Percentiles rank a stretch among this genome's conserved stretches.
Conservation (phyloP, 2,888 invertebrate genomes). For the Aproaerema taeniolella region DNA sequence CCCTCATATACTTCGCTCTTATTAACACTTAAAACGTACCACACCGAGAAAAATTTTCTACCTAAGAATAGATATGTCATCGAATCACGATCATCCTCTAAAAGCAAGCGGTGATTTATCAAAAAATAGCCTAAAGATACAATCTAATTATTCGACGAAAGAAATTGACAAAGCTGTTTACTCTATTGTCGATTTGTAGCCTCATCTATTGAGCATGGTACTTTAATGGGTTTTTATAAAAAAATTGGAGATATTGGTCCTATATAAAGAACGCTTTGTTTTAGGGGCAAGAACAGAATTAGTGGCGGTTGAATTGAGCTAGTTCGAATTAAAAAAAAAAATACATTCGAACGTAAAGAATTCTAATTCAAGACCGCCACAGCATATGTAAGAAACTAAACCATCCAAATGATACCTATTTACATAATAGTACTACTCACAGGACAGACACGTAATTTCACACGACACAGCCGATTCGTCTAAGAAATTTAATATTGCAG, state of each 20-base stretch:
- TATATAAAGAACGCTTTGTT: constrained; percentile 2
- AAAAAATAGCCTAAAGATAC: constrained; percentile 21
- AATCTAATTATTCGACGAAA: constrained; percentile 11
- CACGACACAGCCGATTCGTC: constrained; percentile 76
- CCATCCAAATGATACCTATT: constrained; percentile 31
- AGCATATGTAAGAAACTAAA: constrained; percentile 6
- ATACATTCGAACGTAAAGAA: too few relatives aligned
- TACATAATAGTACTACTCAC: constrained; percentile 67
- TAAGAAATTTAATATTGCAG: constrained; percentile 62
- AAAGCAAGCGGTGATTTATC: constrained; percentile 56
- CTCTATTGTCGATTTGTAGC: constrained; percentile 10
- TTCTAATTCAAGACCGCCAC: too few relatives aligned
- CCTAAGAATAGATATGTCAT: constrained; percentile 74
- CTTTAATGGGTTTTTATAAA: neutral
- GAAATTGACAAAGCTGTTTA: constrained; percentile 3
- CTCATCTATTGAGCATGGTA: constrained; percentile 14
- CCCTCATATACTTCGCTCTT: too few relatives aligned
- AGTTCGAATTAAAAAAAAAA: too few relatives aligned
- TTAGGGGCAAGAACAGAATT: constrained; percentile 4
- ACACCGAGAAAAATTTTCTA: constrained; percentile 64
- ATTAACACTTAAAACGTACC: constrained; percentile 37
- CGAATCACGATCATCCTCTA: constrained; percentile 66
- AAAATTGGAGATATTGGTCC: constrained; percentile 4
- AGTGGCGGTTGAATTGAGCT: too few relatives aligned
- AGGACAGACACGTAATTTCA: constrained; percentile 61